Evolutionary conservation across 2,797 vertebrate species (phyloP).

Genomic region (Molothrus aeneus): DNA sequence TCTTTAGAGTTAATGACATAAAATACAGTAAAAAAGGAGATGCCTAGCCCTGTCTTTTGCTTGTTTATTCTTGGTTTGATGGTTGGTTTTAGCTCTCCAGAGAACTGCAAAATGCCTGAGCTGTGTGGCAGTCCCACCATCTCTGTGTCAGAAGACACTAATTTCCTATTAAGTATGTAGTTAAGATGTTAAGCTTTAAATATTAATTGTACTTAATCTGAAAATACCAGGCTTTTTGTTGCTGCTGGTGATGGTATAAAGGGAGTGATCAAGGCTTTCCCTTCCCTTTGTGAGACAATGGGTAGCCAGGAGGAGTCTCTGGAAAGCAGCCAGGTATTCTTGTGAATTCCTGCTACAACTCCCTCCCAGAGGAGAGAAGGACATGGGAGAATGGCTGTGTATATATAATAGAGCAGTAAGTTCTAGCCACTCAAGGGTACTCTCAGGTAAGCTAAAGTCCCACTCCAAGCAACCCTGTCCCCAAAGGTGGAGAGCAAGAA

Average conservation of each 20-base stretch:
- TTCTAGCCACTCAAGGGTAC: not conserved
- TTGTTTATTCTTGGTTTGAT: not conserved
- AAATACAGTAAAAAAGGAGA: not conserved
- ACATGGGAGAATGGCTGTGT: not conserved
- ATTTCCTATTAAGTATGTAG: not conserved
- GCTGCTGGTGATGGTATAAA: not conserved
- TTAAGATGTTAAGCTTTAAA: not conserved
- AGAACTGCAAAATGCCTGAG: not conserved
- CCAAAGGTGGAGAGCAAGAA: not conserved
- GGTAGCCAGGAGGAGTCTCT: not conserved
- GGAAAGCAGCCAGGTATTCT: not conserved
- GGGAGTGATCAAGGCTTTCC: not conserved
- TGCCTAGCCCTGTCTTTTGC: not conserved
- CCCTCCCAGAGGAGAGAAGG: not conserved
- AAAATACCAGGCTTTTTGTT: fast-evolving
- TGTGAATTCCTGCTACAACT: not conserved
- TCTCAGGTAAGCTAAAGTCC: not conserved
- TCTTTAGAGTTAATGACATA: not conserved
- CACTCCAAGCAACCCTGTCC: fast-evolving
- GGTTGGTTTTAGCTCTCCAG: not conserved
- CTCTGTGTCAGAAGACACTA: not conserved
- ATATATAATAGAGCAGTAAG: not conserved
- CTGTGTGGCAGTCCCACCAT: not conserved
- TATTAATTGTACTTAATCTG: not conserved
- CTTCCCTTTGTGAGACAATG: not conserved